Conservation (phyloP, 2,113 vertebrate species). For the Macaca mulatta region DNA sequence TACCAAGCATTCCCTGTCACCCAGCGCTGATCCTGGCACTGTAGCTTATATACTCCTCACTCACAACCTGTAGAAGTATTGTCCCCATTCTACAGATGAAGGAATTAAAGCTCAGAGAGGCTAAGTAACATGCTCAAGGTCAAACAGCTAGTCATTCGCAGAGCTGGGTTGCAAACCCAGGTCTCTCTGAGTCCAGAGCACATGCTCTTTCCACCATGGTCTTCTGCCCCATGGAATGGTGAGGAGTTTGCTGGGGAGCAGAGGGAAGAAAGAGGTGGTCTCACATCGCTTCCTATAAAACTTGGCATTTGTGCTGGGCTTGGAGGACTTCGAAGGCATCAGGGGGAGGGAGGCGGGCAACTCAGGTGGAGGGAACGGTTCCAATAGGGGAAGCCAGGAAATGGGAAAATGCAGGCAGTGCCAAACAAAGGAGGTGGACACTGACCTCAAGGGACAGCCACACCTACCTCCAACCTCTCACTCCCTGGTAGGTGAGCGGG, state of each 20-base stretch:
- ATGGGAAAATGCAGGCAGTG: not conserved
- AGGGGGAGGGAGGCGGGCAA: too few species aligned
- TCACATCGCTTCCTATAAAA: not conserved
- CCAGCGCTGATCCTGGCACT: not conserved
- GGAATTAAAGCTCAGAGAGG: constrained; percentile 34
- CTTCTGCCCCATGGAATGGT: not conserved
- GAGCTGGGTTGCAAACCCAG: not conserved
- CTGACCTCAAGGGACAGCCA: constrained; percentile 1
- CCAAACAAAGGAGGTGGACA: not conserved
- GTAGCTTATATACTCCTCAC: not conserved
- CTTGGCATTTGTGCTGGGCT: not conserved
- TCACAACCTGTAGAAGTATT: not conserved
- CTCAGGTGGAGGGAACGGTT: too few species aligned
- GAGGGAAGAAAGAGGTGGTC: not conserved
- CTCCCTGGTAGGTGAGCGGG: not conserved
- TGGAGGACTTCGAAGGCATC: constrained; percentile 6
- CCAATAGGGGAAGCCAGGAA: not conserved
- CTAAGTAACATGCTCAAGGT: not conserved
- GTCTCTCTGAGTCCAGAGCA: not conserved
- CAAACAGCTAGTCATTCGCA: not conserved
- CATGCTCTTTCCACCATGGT: not conserved
- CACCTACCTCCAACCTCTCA: not conserved
- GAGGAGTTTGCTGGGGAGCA: not conserved
- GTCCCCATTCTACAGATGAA: constrained; percentile 32
- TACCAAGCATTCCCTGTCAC: not conserved